Base-by-base conservation (phyloP, 2,113 vertebrate genomes). In the Herpetotheres cachinnans region DNA sequence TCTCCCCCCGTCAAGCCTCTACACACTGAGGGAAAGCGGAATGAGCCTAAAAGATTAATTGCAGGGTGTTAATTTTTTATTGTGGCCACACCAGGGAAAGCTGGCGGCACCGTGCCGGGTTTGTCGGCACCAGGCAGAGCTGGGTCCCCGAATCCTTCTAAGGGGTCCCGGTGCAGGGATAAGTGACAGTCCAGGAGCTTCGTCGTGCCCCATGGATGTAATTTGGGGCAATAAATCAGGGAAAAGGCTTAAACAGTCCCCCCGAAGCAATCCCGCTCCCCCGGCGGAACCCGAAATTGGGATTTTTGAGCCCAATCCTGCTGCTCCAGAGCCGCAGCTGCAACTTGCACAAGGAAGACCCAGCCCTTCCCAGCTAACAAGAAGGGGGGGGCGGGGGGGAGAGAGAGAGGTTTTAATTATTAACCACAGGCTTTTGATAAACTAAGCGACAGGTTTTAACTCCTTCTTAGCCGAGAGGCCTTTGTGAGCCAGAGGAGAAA, bases 181-280 rank as follows among this genome's bases (percentile, higher is more conserved):
- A 14, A 50, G 44, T 6, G 7, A 36, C 5, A 5, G 15, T 10
- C 58, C 11, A 1, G 9, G 27, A 40, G 36, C 17, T 38, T 9
- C 5, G 4, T 16, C 2, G 3, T 25, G 6, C 42, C 25, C 11
- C 13, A 5, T 15, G 7, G 25, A 30, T 4, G 3, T 22, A 13
- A 44, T 54, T 54, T 38, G 17, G 55, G 74, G 56, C 27, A 27
- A 54, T 6, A 29, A 78, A 46, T 3, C 2, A 4, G 22, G 47
- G 12, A 72, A 72, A 80, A 40, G 14, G 47, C 13, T 32, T 32
- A 26, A 62, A 26, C 1, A 5, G 26, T 25, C 21, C 17, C 14
- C 7, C 34, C 2, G 3, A 13, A 1, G 6, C 13, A 5, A 62
- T 26, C 27, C 34, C 5, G 2, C 8, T 30, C 29, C 8, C 40